Percentiles rank a stretch among this genome's conserved stretches.
Conservation (phyloP, 2,888 invertebrate genomes). For the Glyphotaelius pellucidus region DNA sequence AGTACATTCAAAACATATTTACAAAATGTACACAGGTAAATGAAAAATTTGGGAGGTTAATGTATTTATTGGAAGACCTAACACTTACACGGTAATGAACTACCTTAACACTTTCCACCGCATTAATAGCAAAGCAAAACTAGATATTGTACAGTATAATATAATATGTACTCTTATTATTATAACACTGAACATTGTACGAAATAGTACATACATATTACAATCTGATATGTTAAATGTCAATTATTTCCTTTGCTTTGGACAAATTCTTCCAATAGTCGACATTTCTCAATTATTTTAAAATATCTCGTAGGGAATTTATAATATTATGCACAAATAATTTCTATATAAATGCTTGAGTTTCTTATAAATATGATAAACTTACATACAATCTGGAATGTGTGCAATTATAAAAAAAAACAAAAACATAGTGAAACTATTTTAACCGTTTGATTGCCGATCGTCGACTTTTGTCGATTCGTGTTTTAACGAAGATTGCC, state of each 20-base stretch:
- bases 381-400: not conserved
- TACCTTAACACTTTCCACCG: not conserved
- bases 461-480: too few species aligned
- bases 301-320: not conserved
- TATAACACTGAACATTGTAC: not conserved
- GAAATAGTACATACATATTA: not conserved
- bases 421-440: not conserved
- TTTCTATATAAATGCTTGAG: not conserved
- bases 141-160: not conserved
- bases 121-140: not conserved
- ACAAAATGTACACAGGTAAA: not conserved
- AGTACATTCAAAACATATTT: constrained; percentile 2
- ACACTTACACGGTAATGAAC: not conserved
- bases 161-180: not conserved
- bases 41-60: not conserved
- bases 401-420: not conserved
- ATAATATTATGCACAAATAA: not conserved
- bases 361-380: not conserved
- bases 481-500: too few species aligned
- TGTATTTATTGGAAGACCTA: not conserved
- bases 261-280: not conserved
- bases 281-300: not conserved
- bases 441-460: too few species aligned
- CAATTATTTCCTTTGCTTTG: not conserved
- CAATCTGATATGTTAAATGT: not conserved